Percentiles rank a stretch among this genome's conserved stretches.
Conservation (phyloP, 2,113 vertebrate genomes). For the Phylloscopus trochilus region DNA sequence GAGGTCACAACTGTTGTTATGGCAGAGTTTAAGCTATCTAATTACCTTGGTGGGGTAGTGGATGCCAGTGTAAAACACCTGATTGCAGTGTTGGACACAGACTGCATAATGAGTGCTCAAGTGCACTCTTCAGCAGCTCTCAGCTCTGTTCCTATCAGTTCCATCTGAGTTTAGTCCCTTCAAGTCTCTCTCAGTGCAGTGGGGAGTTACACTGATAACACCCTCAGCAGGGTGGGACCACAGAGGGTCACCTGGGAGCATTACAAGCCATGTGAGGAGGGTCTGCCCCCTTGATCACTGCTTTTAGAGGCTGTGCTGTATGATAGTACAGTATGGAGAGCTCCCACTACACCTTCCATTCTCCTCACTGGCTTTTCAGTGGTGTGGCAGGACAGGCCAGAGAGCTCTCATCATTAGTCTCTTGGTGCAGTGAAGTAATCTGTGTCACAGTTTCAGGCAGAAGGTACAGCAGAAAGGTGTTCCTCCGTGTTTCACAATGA, state of each 20-base stretch:
- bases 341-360: neutral
- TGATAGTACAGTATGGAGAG: neutral
- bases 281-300: neutral
- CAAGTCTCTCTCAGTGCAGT: neutral
- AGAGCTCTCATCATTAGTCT: neutral
- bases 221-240: neutral
- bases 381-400: neutral
- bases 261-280: neutral
- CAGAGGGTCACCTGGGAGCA: neutral
- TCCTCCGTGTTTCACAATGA: neutral
- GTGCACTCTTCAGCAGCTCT: neutral
- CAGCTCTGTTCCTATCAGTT: neutral
- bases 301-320: neutral
- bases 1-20: neutral
- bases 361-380: neutral
- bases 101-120: neutral
- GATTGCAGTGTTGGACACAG: neutral
- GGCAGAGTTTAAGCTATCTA: neutral
- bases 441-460: neutral
- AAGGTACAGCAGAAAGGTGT: neutral
- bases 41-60: neutral
- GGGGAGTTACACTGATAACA: neutral
- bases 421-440: neutral
- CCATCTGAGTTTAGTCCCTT: neutral
- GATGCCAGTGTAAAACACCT: neutral